Evolutionary conservation across 2,113 vertebrate genomes (phyloP).

Genomic region (Pteruthius melanotis): DNA sequence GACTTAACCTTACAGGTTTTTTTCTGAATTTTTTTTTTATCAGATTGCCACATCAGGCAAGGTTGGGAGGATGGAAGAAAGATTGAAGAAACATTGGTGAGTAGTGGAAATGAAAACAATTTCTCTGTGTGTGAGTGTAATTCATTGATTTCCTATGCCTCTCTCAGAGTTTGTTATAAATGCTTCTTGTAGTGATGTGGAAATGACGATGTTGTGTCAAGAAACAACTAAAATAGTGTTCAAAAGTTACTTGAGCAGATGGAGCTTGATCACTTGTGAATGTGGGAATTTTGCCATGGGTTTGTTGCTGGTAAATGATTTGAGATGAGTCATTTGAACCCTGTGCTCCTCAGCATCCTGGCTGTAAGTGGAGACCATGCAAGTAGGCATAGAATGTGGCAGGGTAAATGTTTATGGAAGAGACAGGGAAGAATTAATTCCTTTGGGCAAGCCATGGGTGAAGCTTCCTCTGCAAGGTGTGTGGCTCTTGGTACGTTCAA

Average conservation of each 20-base stretch:
- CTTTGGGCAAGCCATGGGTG: not conserved
- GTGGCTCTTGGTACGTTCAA: accelerated
- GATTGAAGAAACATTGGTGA: not conserved
- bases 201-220: not conserved
- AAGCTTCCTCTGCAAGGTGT: not conserved
- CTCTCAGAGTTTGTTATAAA: not conserved
- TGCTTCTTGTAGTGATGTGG: not conserved
- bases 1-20: not conserved
- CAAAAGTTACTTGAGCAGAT: not conserved
- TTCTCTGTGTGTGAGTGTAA: not conserved
- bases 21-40: not conserved
- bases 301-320: not conserved
- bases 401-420: not conserved
- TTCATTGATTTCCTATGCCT: accelerated
- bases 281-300: accelerated
- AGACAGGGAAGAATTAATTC: not conserved
- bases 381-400: not conserved
- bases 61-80: not conserved
- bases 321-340: not conserved
- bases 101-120: not conserved
- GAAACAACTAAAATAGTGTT: not conserved
- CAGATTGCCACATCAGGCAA: not conserved
- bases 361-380: not conserved
- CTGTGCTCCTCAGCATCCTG: not conserved
- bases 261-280: not conserved